Conservation (phyloP, 2,888 invertebrate genomes). For the Polydrusus tereticollis region DNA sequence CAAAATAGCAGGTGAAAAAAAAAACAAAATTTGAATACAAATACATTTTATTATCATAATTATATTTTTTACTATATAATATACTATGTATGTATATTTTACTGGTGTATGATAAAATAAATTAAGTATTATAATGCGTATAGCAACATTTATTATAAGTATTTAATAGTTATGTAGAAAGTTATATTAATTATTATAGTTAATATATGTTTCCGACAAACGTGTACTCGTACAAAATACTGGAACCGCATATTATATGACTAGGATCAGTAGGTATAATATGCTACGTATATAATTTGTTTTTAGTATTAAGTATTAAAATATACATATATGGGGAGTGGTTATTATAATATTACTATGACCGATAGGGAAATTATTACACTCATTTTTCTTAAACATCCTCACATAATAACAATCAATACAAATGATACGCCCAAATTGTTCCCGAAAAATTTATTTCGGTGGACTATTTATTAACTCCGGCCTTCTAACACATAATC, state of each 20-base stretch:
- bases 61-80: slow-evolving; percentile 69
- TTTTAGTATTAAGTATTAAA: slow-evolving; percentile 61
- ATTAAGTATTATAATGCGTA: slow-evolving; percentile 67
- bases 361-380: slow-evolving; percentile 56
- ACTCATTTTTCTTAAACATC: slow-evolving; percentile 62
- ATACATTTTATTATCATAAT: slow-evolving; percentile 69
- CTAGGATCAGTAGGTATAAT: slow-evolving; percentile 55
- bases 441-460: slow-evolving; percentile 53
- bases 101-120: slow-evolving; percentile 68
- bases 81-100: slow-evolving; percentile 67
- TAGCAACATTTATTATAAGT: slow-evolving; percentile 68
- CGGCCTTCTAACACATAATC: slow-evolving; percentile 36
- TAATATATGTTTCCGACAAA: slow-evolving; percentile 66
- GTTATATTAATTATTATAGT: slow-evolving; percentile 66
- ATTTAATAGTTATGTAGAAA: slow-evolving; percentile 66
- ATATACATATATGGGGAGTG: slow-evolving; percentile 62
- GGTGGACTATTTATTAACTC: slow-evolving; percentile 22
- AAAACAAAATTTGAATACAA: slow-evolving; percentile 63
- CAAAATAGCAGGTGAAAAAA: not conserved
- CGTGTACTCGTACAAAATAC: slow-evolving; percentile 69
- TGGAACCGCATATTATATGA: slow-evolving; percentile 62
- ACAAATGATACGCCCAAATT: slow-evolving; percentile 56
- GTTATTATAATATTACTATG: slow-evolving; percentile 56
- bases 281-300: slow-evolving; percentile 64
- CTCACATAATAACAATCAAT: slow-evolving; percentile 65